phyloP scores from a whole-genome alignment of 2,888 invertebrate genomes.

The Sinotaia quadrata region DNA sequence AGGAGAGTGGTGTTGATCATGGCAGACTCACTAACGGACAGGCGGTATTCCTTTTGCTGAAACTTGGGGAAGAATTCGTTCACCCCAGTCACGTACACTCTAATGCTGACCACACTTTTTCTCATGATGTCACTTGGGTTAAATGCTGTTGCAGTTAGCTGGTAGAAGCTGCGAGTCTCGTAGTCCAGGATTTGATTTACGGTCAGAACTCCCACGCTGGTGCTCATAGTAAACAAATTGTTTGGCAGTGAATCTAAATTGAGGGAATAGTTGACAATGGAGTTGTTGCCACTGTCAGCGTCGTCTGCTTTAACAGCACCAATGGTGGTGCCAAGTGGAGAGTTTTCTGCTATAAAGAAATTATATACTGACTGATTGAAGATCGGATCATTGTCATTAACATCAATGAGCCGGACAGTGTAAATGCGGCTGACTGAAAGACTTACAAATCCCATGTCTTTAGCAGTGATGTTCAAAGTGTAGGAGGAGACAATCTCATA shows the following conservation, averaged over 20 bases:
- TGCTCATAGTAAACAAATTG: slow-evolving; percentile 83
- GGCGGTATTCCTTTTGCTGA: slow-evolving; percentile 50
- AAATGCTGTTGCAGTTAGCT: slow-evolving; percentile 84
- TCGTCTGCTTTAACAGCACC: slow-evolving; percentile 82
- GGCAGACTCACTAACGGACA: slow-evolving; percentile 64
- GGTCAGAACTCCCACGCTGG: slow-evolving; percentile 79
- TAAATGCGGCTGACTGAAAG: slow-evolving; percentile 84
- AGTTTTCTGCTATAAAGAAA: slow-evolving; percentile 87
- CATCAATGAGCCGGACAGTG: slow-evolving; percentile 89
- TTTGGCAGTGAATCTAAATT: slow-evolving; percentile 76
- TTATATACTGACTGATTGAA: slow-evolving; percentile 86
- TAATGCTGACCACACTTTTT: neutral
- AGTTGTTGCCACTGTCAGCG: slow-evolving; percentile 89
- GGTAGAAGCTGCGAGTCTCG: slow-evolving; percentile 85
- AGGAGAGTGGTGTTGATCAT: slow-evolving; percentile 53
- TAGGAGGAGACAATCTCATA: slow-evolving; percentile 90
- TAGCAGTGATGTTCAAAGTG: slow-evolving; percentile 87
- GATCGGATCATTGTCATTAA: slow-evolving; percentile 88
- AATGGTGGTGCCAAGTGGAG: slow-evolving; percentile 79
- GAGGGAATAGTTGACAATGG: slow-evolving; percentile 87
- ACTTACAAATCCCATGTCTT: slow-evolving; percentile 87
- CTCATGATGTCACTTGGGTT: slow-evolving; percentile 77
- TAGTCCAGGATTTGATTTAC: slow-evolving; percentile 85
- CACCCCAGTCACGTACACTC: slow-evolving; percentile 61
- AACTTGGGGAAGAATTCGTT: slow-evolving; percentile 67